Conservation (phyloP, 1,140 invertebrate species). For the Brachionus rubens region DNA sequence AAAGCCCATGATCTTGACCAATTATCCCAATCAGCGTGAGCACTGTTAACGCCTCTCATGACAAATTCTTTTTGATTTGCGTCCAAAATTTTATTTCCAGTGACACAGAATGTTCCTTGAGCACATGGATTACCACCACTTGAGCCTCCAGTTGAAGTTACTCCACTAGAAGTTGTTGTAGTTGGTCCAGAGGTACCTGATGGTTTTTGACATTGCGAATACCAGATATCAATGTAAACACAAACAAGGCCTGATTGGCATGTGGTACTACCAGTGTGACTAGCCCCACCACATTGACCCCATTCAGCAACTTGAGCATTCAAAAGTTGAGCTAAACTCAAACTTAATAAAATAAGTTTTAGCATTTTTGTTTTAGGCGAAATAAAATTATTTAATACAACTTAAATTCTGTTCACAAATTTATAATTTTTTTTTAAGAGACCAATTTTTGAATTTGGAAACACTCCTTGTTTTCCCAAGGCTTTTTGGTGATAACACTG, state of each 20-base stretch:
- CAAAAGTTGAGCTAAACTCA: background rate
- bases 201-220: slow-evolving; percentile 36
- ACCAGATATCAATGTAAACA: slow-evolving; percentile 5
- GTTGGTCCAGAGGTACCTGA: background rate
- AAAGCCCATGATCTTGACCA: slow-evolving; percentile 23
- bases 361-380: background rate
- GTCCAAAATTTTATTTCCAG: slow-evolving; percentile 28
- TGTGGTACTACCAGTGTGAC: background rate
- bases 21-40: slow-evolving; percentile 42
- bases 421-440: too few species aligned
- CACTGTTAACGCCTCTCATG: slow-evolving; percentile 11
- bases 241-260: slow-evolving; percentile 6
- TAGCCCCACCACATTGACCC: slow-evolving; percentile 3
- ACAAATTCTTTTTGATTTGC: background rate
- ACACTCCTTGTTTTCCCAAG: too few species aligned
- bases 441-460: too few species aligned
- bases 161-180: background rate
- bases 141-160: background rate
- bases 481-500: too few species aligned
- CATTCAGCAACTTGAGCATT: background rate
- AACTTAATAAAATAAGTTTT: background rate
- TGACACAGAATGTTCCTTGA: slow-evolving; percentile 22
- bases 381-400: background rate
- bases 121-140: background rate
- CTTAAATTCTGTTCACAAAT: background rate